phyloP scores from a whole-genome alignment of 2,888 invertebrate genomes.

The Lobophora halterata region DNA sequence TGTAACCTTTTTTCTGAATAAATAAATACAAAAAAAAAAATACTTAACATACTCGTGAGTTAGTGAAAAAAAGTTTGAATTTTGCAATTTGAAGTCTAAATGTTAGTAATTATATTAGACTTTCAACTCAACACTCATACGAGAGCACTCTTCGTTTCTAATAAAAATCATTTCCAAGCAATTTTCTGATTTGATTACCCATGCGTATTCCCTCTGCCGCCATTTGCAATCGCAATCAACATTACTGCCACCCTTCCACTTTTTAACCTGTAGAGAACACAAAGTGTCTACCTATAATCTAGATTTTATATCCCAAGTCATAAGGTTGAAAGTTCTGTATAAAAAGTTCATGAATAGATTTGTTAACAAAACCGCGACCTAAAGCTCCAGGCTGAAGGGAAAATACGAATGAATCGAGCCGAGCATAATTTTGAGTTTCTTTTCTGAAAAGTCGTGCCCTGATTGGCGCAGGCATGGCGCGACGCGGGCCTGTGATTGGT shows the following conservation, averaged over 20 bases:
- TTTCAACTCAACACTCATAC: no score
- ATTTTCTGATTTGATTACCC: slow-evolving; percentile 63
- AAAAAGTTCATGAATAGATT: slow-evolving; percentile 26
- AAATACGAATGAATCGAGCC: slow-evolving; percentile 60
- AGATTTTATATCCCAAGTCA: slow-evolving; percentile 26
- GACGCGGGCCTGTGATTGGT: slow-evolving; percentile 57
- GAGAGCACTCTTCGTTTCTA: no score
- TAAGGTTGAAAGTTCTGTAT: slow-evolving; percentile 45
- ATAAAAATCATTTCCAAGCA: slow-evolving; percentile 43
- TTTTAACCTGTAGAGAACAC: slow-evolving; percentile 25
- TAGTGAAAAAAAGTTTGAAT: no score
- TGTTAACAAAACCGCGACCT: slow-evolving; percentile 56
- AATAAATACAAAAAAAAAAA: no score
- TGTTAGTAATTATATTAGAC: no score
- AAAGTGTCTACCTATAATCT: slow-evolving; percentile 17
- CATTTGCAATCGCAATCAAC: slow-evolving; percentile 74
- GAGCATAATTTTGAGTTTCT: slow-evolving; percentile 71
- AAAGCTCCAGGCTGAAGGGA: slow-evolving; percentile 58
- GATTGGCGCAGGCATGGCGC: slow-evolving; percentile 61
- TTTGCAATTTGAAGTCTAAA: no score
- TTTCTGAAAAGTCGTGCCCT: slow-evolving; percentile 50
- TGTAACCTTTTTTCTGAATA: no score
- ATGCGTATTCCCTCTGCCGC: slow-evolving; percentile 57
- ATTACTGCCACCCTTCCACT: slow-evolving; percentile 50
- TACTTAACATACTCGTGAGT: no score